Percentiles rank a stretch among this genome's conserved stretches.
Conservation (phyloP, 2,113 vertebrate species). For the Dicaeum eximium region DNA sequence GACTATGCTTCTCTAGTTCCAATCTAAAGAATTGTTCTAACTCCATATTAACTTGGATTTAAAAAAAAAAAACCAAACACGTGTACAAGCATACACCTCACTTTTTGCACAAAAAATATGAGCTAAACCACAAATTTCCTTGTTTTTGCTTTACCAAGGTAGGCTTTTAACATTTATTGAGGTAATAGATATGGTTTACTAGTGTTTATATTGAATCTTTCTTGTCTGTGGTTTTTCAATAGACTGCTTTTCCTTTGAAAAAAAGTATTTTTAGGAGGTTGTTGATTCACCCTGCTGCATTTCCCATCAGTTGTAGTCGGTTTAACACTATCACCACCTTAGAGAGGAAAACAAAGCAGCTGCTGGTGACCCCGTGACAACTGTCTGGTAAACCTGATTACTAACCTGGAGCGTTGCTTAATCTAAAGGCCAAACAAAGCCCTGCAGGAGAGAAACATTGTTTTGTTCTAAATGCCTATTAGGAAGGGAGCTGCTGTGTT, state of each 20-base stretch:
- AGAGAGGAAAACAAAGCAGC: conserved; percentile 34
- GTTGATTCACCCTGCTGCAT: conserved; percentile 1
- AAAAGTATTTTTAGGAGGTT: background rate
- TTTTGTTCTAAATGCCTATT: conserved; percentile 14
- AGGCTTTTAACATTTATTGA: background rate
- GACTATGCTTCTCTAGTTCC: background rate
- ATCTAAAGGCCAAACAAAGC: conserved; percentile 38
- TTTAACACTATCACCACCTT: background rate
- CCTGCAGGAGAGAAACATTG: conserved; percentile 5
- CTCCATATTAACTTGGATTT: background rate
- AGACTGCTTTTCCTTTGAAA: conserved; percentile 7
- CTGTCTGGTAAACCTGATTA: conserved; percentile 22
- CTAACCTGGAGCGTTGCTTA: conserved; percentile 6
- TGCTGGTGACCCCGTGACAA: conserved; percentile 2
- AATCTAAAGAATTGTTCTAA: background rate
- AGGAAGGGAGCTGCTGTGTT: background rate
- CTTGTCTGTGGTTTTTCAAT: background rate
- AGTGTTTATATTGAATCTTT: background rate
- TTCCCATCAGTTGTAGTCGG: background rate
- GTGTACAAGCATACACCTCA: background rate
- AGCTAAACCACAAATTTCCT: background rate
- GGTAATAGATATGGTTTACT: background rate
- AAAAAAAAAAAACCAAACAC: background rate
- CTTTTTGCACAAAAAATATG: background rate
- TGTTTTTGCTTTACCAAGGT: background rate